phyloP scores from a whole-genome alignment of 2,888 invertebrate species.

The Drosophila fulvimacula region DNA sequence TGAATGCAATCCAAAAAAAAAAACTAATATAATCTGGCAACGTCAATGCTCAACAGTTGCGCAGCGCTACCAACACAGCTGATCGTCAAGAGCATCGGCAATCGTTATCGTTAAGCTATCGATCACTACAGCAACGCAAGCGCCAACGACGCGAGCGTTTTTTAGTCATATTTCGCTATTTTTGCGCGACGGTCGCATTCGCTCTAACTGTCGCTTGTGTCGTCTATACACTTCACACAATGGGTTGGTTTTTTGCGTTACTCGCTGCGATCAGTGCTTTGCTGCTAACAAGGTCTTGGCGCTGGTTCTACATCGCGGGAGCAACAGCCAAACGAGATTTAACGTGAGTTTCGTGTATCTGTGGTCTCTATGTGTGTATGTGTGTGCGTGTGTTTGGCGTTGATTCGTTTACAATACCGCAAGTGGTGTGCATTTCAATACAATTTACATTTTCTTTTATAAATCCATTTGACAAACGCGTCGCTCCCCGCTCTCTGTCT shows the following conservation, averaged over 20 bases:
- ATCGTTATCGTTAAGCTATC: constrained; percentile 54
- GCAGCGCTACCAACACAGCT: constrained; percentile 35
- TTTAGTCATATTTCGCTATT: constrained; percentile 75
- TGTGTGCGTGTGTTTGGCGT: neutral
- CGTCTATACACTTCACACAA: constrained; percentile 83
- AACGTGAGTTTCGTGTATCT: constrained; percentile 72
- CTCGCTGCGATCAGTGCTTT: constrained; percentile 89
- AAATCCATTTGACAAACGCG: constrained; percentile 53
- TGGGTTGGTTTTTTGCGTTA: constrained; percentile 87
- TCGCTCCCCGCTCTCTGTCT: constrained; percentile 8
- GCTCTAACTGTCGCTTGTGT: constrained; percentile 85
- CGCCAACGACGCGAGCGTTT: constrained; percentile 62
- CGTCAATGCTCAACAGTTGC: constrained; percentile 33
- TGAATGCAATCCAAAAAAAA: neutral
- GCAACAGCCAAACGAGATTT: constrained; percentile 91
- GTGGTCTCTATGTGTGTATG: neutral
- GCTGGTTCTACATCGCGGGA: constrained; percentile 91
- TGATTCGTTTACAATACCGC: constrained; percentile 75
- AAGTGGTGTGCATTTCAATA: constrained; percentile 74
- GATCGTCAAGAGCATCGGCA: constrained; percentile 52
- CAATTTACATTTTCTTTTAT: constrained; percentile 71
- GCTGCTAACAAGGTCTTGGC: constrained; percentile 89
- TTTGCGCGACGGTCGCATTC: constrained; percentile 85
- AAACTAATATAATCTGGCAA: constrained; percentile 43
- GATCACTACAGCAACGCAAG: constrained; percentile 55